A percentile compares a stretch with the other conserved stretches of the same genome.
phyloP scores from a whole-genome alignment of 2,113 vertebrate species.

The Hydrochoerus hydrochaeris region DNA sequence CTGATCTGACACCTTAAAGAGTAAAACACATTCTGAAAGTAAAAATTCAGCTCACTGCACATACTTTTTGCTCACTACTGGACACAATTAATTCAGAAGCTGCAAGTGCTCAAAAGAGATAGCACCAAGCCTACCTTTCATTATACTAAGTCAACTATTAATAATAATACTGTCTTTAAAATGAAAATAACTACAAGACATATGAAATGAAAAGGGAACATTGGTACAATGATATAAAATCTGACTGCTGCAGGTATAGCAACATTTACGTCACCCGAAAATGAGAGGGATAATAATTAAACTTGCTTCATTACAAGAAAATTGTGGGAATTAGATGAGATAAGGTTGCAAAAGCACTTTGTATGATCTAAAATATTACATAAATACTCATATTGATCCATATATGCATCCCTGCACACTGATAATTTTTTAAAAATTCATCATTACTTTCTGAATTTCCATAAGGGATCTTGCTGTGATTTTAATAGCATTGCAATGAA shows the following conservation, averaged over 20 bases:
- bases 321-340: slow-evolving; percentile 1
- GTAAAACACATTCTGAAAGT: neutral
- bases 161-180: slow-evolving; percentile 15
- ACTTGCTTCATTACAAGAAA: neutral
- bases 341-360: slow-evolving; percentile 3
- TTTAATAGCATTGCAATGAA: slow-evolving; percentile 70
- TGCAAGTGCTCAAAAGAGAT: neutral
- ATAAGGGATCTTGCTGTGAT: slow-evolving; percentile 69
- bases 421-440: slow-evolving; percentile 52
- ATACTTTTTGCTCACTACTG: neutral
- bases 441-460: slow-evolving; percentile 59
- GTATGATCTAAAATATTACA: neutral
- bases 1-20: neutral
- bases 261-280: neutral
- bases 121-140: neutral
- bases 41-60: neutral
- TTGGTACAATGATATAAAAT: neutral
- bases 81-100: neutral
- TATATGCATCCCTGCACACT: neutral
- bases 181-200: slow-evolving; percentile 9
- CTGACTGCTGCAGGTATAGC: neutral
- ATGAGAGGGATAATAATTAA: neutral
- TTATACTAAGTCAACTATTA: neutral
- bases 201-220: neutral
- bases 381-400: slow-evolving; percentile 38